Percentiles rank a stretch among this genome's conserved stretches.
phyloP scores from a whole-genome alignment of 2,888 invertebrate genomes.

The Hedya salicella region DNA sequence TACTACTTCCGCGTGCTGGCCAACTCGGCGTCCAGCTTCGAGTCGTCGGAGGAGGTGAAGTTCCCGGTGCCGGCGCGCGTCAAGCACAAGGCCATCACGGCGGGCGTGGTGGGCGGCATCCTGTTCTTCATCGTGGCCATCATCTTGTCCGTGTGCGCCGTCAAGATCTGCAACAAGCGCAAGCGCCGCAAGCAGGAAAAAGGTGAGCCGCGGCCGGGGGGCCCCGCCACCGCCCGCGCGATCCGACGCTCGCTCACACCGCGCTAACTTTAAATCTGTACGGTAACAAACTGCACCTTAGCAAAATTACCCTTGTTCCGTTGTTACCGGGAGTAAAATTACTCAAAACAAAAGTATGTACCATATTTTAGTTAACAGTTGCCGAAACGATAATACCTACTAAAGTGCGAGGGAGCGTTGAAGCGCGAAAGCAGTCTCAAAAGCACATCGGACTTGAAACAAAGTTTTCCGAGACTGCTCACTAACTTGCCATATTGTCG shows the following conservation, averaged over 20 bases:
- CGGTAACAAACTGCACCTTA: too few relatives aligned
- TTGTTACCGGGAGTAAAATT: not conserved
- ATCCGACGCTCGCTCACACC: slow-evolving; percentile 62
- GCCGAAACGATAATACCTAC: not conserved
- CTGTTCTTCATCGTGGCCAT: slow-evolving; percentile 99
- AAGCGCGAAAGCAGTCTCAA: slow-evolving; percentile 22
- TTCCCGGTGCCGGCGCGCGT: slow-evolving; percentile 95
- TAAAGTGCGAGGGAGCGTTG: slow-evolving; percentile 20
- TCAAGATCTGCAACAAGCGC: slow-evolving; percentile 98
- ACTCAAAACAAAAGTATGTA: not conserved
- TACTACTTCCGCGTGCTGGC: slow-evolving; percentile 97
- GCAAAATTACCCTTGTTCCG: too few relatives aligned
- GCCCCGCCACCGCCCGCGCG: slow-evolving; percentile 26
- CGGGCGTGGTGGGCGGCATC: slow-evolving; percentile 98
- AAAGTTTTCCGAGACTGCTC: slow-evolving; percentile 30
- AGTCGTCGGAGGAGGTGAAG: slow-evolving; percentile 94
- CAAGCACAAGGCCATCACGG: slow-evolving; percentile 97
- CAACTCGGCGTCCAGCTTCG: slow-evolving; percentile 93
- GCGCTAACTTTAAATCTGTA: not conserved
- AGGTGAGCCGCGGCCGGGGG: slow-evolving; percentile 87
- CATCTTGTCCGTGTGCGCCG: slow-evolving; percentile 98
- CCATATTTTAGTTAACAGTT: not conserved
- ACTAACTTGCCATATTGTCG: slow-evolving; percentile 67
- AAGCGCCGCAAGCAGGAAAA: slow-evolving; percentile 99
- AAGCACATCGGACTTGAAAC: slow-evolving; percentile 1